Percentiles rank a stretch among this genome's conserved stretches.
phyloP scores from a whole-genome alignment of 2,797 vertebrate species.

The Dallia pectoralis region DNA sequence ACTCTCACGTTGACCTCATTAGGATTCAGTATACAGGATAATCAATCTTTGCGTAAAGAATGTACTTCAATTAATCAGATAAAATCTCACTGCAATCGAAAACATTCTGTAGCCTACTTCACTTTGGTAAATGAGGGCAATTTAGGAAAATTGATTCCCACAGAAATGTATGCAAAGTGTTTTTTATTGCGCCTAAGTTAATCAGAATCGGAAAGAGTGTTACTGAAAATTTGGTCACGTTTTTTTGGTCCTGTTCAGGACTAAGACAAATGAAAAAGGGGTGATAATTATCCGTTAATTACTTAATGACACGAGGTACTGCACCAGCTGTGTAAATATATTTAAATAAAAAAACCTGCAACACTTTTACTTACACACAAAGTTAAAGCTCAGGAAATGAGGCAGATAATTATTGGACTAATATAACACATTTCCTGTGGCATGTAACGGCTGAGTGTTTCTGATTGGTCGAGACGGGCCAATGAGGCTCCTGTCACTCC shows the following conservation, averaged over 20 bases:
- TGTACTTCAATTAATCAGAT: slow-evolving; percentile 69
- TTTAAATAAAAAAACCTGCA: background rate
- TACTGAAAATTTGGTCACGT: slow-evolving; percentile 16
- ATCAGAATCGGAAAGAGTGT: too few species aligned
- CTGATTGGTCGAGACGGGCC: background rate
- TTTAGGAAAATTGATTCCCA: slow-evolving; percentile 66
- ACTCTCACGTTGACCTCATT: slow-evolving; percentile 48
- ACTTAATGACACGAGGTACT: background rate
- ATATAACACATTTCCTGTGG: background rate
- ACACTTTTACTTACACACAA: too few species aligned
- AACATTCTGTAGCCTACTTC: slow-evolving; percentile 39
- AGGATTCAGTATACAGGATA: slow-evolving; percentile 58
- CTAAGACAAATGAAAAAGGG: background rate
- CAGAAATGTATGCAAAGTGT: slow-evolving; percentile 48
- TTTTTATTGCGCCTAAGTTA: slow-evolving; percentile 34
- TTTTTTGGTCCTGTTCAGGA: background rate
- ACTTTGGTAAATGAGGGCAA: slow-evolving; percentile 69
- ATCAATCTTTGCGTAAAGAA: slow-evolving; percentile 66
- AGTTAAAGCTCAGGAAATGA: background rate
- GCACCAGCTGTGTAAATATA: background rate
- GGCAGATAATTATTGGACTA: background rate
- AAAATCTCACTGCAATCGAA: slow-evolving; percentile 59
- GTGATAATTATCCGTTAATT: background rate
- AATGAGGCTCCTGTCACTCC: background rate
- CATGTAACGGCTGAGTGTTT: background rate